Conservation (phyloP, 2,888 invertebrate genomes). For the Galerucella pusilla region DNA sequence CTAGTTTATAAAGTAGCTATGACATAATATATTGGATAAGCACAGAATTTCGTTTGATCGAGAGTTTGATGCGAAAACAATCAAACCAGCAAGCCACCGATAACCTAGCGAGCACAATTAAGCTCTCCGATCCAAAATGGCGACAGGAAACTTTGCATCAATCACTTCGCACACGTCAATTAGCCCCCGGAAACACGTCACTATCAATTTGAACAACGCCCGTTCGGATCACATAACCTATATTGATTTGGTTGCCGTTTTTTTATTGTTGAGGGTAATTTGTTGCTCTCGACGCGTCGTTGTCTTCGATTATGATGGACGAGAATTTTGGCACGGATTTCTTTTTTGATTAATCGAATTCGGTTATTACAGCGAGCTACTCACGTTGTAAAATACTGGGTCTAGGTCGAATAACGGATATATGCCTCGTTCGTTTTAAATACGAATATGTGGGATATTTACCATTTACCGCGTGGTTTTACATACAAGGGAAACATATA, state of each 20-base stretch:
- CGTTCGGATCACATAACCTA: slow-evolving; percentile 61
- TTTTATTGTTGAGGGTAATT: slow-evolving; percentile 46
- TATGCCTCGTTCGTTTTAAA: not conserved
- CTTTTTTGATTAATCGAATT: slow-evolving; percentile 16
- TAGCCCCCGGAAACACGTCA: slow-evolving; percentile 66
- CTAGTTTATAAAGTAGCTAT: not conserved
- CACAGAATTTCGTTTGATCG: slow-evolving; percentile 37
- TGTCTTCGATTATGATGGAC: slow-evolving; percentile 39
- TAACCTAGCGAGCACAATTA: slow-evolving; percentile 57
- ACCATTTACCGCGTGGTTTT: no score
- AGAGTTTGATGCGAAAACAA: slow-evolving; percentile 53
- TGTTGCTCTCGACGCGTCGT: slow-evolving; percentile 42
- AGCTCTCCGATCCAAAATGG: slow-evolving; percentile 64
- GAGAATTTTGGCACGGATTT: slow-evolving; percentile 22
- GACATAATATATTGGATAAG: slow-evolving; percentile 2
- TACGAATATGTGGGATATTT: no score
- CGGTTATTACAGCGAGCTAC: slow-evolving; percentile 11
- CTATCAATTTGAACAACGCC: slow-evolving; percentile 65
- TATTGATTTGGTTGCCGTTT: slow-evolving; percentile 56
- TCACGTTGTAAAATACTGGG: slow-evolving; percentile 7
- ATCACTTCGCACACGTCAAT: slow-evolving; percentile 66
- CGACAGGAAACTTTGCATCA: slow-evolving; percentile 65
- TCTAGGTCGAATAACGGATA: slow-evolving; percentile 17
- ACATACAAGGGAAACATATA: no score
- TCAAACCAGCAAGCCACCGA: slow-evolving; percentile 44